Percentiles rank a stretch among this genome's conserved stretches.
Evolutionary conservation across 2,888 invertebrate species (phyloP).

Genomic region (Drosophila quinaria): DNA sequence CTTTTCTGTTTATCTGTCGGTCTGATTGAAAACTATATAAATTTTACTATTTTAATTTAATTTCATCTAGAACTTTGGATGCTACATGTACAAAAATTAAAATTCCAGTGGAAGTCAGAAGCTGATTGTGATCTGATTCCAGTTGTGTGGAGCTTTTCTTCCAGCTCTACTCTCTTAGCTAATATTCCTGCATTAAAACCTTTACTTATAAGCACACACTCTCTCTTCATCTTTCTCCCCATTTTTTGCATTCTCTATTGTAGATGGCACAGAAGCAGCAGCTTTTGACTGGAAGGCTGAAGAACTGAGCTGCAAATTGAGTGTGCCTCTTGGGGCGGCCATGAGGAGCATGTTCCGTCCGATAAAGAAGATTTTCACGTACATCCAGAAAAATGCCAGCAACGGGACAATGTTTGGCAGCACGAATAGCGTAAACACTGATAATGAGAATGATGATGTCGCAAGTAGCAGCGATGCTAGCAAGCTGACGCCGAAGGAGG

Average conservation of each 20-base stretch:
- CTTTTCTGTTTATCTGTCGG: neutral
- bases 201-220: neutral
- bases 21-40: too few relatives aligned
- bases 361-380: slow-evolving; percentile 85
- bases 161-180: neutral
- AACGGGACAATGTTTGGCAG: slow-evolving; percentile 82
- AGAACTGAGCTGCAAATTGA: slow-evolving; percentile 24
- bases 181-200: neutral
- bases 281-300: slow-evolving; percentile 28
- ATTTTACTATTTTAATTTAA: neutral
- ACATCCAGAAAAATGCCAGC: slow-evolving; percentile 85
- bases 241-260: neutral
- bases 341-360: slow-evolving; percentile 84
- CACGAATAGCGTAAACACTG: slow-evolving; percentile 47
- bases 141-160: neutral
- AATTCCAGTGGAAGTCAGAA: neutral
- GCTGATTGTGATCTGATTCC: neutral
- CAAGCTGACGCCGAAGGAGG: neutral
- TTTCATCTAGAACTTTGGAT: neutral
- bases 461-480: slow-evolving; percentile 9
- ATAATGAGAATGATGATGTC: slow-evolving; percentile 36
- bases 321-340: slow-evolving; percentile 37
- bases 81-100: neutral
- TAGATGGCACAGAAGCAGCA: slow-evolving; percentile 40
- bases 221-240: neutral